These are phyloP conservation scores for Nomia melanderi DNA, from an alignment of 1,140 invertebrate species.

Conservation along the genomic window DNA sequence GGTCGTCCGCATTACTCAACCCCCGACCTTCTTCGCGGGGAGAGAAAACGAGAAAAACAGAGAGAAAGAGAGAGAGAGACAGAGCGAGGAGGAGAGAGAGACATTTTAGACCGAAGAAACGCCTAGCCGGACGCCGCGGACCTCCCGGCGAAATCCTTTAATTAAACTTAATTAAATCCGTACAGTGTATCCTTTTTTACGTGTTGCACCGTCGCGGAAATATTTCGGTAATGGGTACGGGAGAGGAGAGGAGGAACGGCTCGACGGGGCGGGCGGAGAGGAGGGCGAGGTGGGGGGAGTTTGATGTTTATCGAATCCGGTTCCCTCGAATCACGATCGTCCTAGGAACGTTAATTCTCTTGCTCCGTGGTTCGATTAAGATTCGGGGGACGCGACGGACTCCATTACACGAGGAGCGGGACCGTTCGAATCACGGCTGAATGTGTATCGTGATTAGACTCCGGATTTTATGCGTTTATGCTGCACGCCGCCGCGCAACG, in stretches of 20 bases:
- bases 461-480: too few species aligned
- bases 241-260: too few species aligned
- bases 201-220: constrained; percentile 6
- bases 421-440: too few species aligned
- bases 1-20: too few species aligned
- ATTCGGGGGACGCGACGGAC: background rate
- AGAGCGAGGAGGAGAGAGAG: too few species aligned
- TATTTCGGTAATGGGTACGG: constrained; percentile 36
- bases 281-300: background rate
- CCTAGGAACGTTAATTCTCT: background rate
- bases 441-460: too few species aligned
- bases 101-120: background rate
- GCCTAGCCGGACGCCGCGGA: background rate
- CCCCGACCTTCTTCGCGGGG: too few species aligned
- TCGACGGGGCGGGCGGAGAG: background rate
- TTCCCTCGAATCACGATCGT: constrained; percentile 21
- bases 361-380: background rate
- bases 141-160: constrained; percentile 37
- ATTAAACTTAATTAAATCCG: constrained; percentile 59
- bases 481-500: too few species aligned
- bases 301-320: constrained; percentile 50
- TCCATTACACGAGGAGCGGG: background rate
- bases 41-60: too few species aligned
- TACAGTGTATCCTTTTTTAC: constrained; percentile 36
- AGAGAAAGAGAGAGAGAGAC: too few species aligned